Percentiles rank a stretch among this genome's conserved stretches.
phyloP scores from a whole-genome alignment of 2,797 vertebrate species.

The Catamblyrhynchus diadema region DNA sequence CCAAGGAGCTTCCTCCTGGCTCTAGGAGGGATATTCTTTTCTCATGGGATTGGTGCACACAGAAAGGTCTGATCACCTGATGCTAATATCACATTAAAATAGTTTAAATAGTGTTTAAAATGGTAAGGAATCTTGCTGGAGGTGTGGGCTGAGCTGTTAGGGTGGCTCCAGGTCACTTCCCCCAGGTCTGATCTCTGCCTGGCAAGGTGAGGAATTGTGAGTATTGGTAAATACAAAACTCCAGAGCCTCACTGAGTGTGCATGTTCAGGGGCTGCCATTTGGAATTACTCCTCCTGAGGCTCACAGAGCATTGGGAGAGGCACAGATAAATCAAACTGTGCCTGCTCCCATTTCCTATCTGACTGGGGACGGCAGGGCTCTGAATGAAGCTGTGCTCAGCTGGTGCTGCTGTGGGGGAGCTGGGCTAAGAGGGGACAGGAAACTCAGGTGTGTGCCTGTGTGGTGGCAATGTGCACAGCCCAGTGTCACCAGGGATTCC shows the following conservation, averaged over 20 bases:
- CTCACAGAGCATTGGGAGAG: not conserved
- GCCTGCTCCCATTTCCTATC: rapidly evolving
- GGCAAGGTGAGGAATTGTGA: not conserved
- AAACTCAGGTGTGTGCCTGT: not conserved
- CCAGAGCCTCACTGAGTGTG: not conserved
- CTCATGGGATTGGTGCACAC: not conserved
- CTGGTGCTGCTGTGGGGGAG: not conserved
- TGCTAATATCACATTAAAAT: not conserved
- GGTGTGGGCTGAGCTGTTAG: not conserved
- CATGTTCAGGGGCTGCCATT: no score
- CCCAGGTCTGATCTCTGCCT: not conserved
- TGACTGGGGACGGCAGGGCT: not conserved
- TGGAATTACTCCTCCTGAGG: not conserved
- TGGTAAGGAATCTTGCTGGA: not conserved
- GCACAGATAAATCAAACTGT: not conserved
- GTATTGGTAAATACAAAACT: rapidly evolving
- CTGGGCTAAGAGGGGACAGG: not conserved
- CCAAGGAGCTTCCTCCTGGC: not conserved
- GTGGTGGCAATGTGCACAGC: not conserved
- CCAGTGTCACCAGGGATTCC: not conserved
- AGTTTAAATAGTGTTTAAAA: not conserved
- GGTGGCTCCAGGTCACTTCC: not conserved
- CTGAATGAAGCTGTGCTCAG: not conserved
- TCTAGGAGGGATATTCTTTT: not conserved
- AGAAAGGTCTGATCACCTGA: not conserved